A percentile compares a stretch with the other conserved stretches of the same genome.
phyloP scores from a whole-genome alignment of 2,113 vertebrate species.

The Sander lucioperca region DNA sequence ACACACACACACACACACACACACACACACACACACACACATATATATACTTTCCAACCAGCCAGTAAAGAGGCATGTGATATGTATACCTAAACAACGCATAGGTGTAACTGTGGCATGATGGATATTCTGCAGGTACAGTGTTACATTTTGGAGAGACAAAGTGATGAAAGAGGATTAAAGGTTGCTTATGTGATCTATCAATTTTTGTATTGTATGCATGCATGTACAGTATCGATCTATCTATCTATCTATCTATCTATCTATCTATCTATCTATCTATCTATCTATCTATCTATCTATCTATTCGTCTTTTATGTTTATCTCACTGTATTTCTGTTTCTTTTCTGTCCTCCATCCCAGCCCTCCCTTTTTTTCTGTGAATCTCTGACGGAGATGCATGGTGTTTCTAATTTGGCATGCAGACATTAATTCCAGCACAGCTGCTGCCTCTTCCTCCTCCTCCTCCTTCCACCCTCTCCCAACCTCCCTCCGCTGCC shows the following conservation, averaged over 20 bases:
- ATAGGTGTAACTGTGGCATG: conserved; percentile 1
- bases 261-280: conserved; percentile 54
- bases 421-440: conserved; percentile 93
- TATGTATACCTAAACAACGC: conserved; percentile 38
- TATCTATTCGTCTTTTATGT: conserved; percentile 45
- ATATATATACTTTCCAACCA: conserved; percentile 14
- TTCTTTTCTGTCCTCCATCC: conserved; percentile 51
- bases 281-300: conserved; percentile 56
- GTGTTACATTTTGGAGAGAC: conserved; percentile 10
- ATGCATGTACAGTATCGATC: conserved; percentile 24
- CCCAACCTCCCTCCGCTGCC: conserved; percentile 61
- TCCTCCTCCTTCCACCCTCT: conserved; percentile 81
- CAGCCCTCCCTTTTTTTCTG: conserved; percentile 66
- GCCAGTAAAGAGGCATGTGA: conserved; percentile 34
- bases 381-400: conserved; percentile 89
- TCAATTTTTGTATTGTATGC: not conserved
- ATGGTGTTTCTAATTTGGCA: conserved; percentile 91
- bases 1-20: not conserved
- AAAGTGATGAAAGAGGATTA: conserved; percentile 39
- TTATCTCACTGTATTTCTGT: conserved; percentile 47
- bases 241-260: conserved; percentile 43
- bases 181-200: conserved; percentile 12
- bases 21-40: not conserved
- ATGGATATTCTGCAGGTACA: conserved; percentile 26
- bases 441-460: conserved; percentile 88